A percentile compares a stretch with the other conserved stretches of the same genome.
Conservation (phyloP, 2,113 vertebrate species). For the Indicator maculatus region DNA sequence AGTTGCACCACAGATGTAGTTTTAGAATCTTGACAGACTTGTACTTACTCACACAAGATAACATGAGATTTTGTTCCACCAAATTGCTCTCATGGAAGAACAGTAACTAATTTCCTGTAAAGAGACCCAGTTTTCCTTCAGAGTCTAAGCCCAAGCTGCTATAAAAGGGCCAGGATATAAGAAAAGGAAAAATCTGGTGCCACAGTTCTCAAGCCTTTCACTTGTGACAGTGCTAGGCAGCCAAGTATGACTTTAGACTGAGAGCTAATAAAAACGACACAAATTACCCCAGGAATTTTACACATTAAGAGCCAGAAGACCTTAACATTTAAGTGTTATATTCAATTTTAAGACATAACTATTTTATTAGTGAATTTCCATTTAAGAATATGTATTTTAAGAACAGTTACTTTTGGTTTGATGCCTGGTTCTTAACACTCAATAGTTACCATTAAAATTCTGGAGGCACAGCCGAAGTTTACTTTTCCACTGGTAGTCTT, state of each 20-base stretch:
- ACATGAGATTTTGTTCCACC: background rate
- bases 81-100: background rate
- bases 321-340: background rate
- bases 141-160: background rate
- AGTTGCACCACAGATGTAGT: background rate
- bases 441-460: background rate
- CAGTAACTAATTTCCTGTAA: background rate
- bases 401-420: background rate
- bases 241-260: background rate
- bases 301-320: background rate
- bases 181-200: background rate
- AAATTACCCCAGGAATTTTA: background rate
- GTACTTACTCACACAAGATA: background rate
- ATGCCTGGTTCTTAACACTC: background rate
- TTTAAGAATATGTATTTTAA: background rate
- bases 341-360: background rate
- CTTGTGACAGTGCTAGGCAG: background rate
- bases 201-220: background rate
- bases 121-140: background rate
- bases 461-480: background rate
- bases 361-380: background rate
- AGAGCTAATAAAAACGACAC: background rate
- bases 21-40: background rate
- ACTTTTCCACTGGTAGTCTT: background rate
- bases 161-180: background rate